Base-by-base conservation (phyloP, 1,140 invertebrate species). In the Cyclina sinensis region DNA sequence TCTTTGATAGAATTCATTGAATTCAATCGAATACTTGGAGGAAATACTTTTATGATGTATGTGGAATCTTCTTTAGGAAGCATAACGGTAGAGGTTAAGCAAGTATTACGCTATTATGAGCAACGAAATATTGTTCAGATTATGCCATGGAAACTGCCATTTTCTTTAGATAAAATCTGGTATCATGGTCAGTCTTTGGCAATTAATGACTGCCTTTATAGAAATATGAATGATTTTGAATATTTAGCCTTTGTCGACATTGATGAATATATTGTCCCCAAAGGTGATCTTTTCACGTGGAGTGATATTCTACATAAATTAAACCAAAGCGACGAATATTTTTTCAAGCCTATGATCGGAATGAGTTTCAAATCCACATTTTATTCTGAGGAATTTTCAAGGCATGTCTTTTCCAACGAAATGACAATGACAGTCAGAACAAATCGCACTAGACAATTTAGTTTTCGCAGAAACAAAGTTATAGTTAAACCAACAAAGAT, bases 151-250 rank as follows among this genome's bases (percentile, higher is more conserved):
- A n/a, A 65, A 21, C 48, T 94, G 30, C 93, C 93, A 18, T 89
- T 91, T 14, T 30, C 35, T 16, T 30, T 39, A 7, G 21, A 32
- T 21, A 21, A 54, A 9, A 87, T 94, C 16, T 94, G 93, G 92
- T 93, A 93, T 80, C 87, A 93, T 62, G 93, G 92, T 5, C 93
- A 94, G 54, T 90, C 93, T 39, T n/a, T 92, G n/a, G 90, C 92
- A 0, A 91, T 93, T 48, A 91, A 93, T 79, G 93, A 94, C 82
- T 94, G 93, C 78, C 87, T 93, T 4, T 92, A 93, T 65, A 86
- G 92, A 48, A 89, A 86, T 35, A 92, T 93, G 92, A 24, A 79
- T 62, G 35, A 83, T 16, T 92, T 91, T 51, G 74, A 91, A 39
- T 91, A 91, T 81, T 35, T 92, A 39, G 85, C 80, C 11, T 92